phyloP scores from a whole-genome alignment of 2,113 vertebrate species.

The Vulpes ferrilata region DNA sequence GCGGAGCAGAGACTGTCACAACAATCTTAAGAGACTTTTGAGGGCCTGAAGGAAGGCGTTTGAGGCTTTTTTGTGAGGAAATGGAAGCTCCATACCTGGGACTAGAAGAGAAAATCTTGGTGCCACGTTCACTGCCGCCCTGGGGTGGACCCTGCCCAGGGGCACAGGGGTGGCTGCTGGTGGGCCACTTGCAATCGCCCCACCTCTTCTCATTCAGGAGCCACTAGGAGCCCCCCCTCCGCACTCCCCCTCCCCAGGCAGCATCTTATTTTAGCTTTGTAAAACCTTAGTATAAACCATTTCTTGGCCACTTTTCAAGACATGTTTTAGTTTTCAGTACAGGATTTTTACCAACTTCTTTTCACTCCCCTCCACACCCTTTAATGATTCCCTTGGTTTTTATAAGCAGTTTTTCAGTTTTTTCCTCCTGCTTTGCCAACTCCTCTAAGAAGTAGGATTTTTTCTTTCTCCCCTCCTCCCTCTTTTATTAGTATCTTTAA shows the following conservation, averaged over 20 bases:
- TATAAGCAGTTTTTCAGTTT: constrained; percentile 63
- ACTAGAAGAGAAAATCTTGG: not conserved
- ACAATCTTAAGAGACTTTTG: not conserved
- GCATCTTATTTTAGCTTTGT: not conserved
- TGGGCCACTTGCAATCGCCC: rapidly evolving
- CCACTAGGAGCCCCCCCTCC: not conserved
- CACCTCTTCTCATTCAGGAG: not conserved
- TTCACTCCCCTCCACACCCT: not conserved
- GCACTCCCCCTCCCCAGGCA: no score
- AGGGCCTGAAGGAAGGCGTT: not conserved
- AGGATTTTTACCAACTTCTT: constrained; percentile 31
- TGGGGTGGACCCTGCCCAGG: no score
- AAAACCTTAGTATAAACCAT: not conserved
- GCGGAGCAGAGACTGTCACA: not conserved
- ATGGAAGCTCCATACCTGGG: not conserved
- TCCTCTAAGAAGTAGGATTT: constrained; percentile 59
- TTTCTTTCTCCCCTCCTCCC: not conserved
- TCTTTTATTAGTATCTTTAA: constrained; percentile 56
- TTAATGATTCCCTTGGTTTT: constrained; percentile 39
- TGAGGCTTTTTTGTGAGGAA: not conserved
- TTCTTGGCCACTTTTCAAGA: constrained; percentile 25
- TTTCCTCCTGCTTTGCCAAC: constrained; percentile 69
- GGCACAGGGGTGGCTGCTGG: not conserved
- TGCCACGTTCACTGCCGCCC: not conserved
- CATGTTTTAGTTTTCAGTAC: constrained; percentile 25